phyloP scores from a whole-genome alignment of 2,888 invertebrate genomes.

The Rhimphoctona megacephalus region DNA sequence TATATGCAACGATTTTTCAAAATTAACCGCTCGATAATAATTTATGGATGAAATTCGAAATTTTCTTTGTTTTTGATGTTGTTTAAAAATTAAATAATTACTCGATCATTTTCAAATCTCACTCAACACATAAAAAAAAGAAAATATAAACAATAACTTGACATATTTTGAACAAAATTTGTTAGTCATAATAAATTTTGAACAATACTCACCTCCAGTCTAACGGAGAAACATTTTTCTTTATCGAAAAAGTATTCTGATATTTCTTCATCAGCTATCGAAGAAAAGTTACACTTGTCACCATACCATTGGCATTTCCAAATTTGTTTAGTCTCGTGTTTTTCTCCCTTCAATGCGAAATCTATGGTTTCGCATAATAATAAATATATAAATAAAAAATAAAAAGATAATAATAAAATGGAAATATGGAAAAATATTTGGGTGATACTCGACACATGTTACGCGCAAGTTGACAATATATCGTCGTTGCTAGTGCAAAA shows the following conservation, averaged over 20 bases:
- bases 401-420: no score
- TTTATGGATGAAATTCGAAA: no score
- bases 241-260: constrained; percentile 29
- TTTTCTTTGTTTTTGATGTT: no score
- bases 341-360: constrained; percentile 32
- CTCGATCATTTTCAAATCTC: neutral
- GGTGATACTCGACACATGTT: no score
- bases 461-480: no score
- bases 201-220: constrained; percentile 67
- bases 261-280: neutral
- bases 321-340: constrained; percentile 7
- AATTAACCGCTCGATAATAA: no score
- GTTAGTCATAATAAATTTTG: neutral
- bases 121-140: neutral
- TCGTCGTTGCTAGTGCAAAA: no score
- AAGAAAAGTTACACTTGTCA: neutral
- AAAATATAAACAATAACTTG: neutral
- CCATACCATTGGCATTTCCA: constrained; percentile 26
- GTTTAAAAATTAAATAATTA: neutral
- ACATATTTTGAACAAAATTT: neutral
- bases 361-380: neutral
- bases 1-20: no score
- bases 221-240: constrained; percentile 66
- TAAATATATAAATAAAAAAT: no score
- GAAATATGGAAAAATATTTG: no score